phyloP scores from a whole-genome alignment of 2,888 invertebrate genomes.

The Cetonia aurata region DNA sequence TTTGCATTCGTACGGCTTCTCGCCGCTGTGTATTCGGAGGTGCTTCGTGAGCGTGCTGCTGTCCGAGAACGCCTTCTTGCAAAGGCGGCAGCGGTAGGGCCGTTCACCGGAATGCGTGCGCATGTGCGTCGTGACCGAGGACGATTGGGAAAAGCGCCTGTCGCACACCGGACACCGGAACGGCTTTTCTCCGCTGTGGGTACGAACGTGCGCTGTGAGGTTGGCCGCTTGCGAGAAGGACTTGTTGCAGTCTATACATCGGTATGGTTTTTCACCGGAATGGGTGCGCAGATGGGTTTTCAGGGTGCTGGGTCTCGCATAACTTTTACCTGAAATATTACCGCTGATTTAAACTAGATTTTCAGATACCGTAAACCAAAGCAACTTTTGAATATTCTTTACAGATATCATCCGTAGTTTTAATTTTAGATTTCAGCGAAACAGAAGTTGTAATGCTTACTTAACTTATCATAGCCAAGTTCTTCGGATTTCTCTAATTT shows the following conservation, averaged over 20 bases:
- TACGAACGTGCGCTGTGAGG: constrained; percentile 95
- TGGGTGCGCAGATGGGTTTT: constrained; percentile 98
- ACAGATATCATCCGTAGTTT: no score
- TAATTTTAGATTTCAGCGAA: no score
- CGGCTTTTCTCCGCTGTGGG: constrained; percentile 98
- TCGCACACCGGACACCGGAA: constrained; percentile 98
- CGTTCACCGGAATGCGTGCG: constrained; percentile 99
- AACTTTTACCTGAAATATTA: constrained; percentile 77
- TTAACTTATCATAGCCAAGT: no score
- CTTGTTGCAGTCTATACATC: constrained; percentile 94
- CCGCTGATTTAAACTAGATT: neutral
- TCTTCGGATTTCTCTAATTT: no score
- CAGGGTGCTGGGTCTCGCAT: constrained; percentile 95
- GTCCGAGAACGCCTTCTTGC: constrained; percentile 99
- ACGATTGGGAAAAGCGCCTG: constrained; percentile 95
- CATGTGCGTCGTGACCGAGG: constrained; percentile 98
- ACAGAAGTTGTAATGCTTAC: no score
- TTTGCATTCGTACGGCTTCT: constrained; percentile 97
- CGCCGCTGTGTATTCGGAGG: constrained; percentile 95
- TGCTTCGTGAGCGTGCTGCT: constrained; percentile 98
- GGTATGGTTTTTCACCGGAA: constrained; percentile 93
- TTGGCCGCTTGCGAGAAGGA: constrained; percentile 99
- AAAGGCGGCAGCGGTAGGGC: constrained; percentile 93
- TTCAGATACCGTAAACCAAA: neutral
- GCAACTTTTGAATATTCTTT: no score